Base-by-base conservation (phyloP, 2,888 invertebrate genomes). In the Drosophila recens region DNA sequence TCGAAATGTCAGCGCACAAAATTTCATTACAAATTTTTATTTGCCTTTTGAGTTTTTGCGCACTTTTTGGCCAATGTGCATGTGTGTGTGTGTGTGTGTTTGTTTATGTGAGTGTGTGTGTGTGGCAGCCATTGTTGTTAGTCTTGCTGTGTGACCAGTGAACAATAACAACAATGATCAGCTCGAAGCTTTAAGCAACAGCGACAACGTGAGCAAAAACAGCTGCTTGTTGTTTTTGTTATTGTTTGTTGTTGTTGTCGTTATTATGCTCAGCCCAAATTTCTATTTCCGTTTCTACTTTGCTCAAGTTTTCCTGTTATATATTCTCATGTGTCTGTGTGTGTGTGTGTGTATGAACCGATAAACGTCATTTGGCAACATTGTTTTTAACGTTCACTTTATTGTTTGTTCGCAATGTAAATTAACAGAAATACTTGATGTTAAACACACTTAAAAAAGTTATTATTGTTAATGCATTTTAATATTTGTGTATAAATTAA, bases 11-110 rank as follows among this genome's bases (percentile, higher is more conserved):
- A 84, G 84, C 84, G 82, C 79, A 89, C 84, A 87, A 87, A 89
- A 84, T 84, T 84, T 84, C 89, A 89, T 84, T 84, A 84, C 87
- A 84, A 85, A 89, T 89, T 84, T 89, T 71, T 84, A 89, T 84
- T 87, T 87, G 85, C 67, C 85, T 72, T 75, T 82, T 85, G 74
- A 72, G 75, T 82, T 79, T 67, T 57, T 59, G 75, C 58, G 73
- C 80, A 70, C 61, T 66, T 71, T 73, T 67, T 76, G 40, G 15
- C 40, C 73, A 72, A 51, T 56, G 48, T 67, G 30, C 42, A 15
- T 27, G 36, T 62, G 33, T 43, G 34, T 23, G 15, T 34, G 45
- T 42, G 36, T 42, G 34, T 27, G 11, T 42, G 27, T 49, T 40
- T 52, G 36, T 43, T 30, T 36, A 27, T 61, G 36, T 42, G 17